Base-by-base conservation (phyloP, 2,888 invertebrate species). In the Apamea monoglypha region DNA sequence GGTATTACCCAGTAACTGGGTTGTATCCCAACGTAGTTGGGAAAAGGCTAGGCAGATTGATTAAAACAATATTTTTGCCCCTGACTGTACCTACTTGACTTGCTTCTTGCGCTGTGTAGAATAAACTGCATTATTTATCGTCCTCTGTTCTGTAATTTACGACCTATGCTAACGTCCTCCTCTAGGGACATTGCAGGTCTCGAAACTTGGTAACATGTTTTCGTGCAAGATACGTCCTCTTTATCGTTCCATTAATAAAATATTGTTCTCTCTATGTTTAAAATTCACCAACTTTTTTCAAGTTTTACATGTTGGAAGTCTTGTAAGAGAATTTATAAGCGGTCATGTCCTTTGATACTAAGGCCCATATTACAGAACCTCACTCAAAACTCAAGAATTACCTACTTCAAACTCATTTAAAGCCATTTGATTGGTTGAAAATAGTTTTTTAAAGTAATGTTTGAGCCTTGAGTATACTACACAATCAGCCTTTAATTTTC, bases 101-200 rank as follows among this genome's bases (percentile, higher is more conserved):
- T 68, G 80, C 44, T 71, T 47, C 36, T 44, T 53, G 44, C 36
- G 29, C 64, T 72, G 44, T 66, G 81, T 74, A 70, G 63, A 76
- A 73, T 71, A 79, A 70, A 77, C 81, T 76, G 68, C 80, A 83
- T 64, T 81, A 80, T 86, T 80, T 88, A 78, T 73, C 25, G 73
- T 61, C 66, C 59, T 59, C 68, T 82, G 76, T 77, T 76, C 74
- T 76, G 67, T 89, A 82, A 78, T 86, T 81, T 83, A 86, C 63
- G 79, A 63, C 25, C n/a, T 61, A 72, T 76, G 74, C 75, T 59
- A 61, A 66, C 64, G 63, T 63, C 61, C 68, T 21, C n/a, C 36
- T n/a, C n/a, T 69, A 85, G 36, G 74, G 21, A 63, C 29, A 61
- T 36, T 78, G 80, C 80, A 66, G 40, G 50, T 29, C 63, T 36